Base-by-base conservation (phyloP, 2,888 invertebrate species). In the Hofmannophila pseudospretella region DNA sequence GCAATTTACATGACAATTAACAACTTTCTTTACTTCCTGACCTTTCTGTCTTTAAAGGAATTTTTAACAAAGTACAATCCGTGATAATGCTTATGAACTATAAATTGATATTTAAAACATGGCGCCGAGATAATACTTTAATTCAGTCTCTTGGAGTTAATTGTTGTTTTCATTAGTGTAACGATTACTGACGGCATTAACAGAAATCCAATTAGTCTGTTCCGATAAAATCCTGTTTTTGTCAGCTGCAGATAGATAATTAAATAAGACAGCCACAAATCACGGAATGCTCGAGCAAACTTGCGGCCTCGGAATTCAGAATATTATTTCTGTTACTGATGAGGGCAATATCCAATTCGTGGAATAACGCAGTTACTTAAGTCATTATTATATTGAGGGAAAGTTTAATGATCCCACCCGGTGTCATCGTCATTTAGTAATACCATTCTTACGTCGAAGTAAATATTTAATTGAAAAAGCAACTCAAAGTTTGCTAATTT, bases 141-240 rank as follows among this genome's bases (percentile, higher is more conserved):
- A 27, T 27, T 27, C 7, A 11, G 12, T 7, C 16, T 29, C 13
- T 14, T 29, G n/a, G 14, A 11, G 29, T 16, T 29, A 29, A 29
- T 29, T 29, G 29, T 29, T 11, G n/a, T 29, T 29, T 13, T 14
- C 10, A 29, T 29, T 29, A 29, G 8, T n/a, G 3, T 29, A 29
- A 29, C 11, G 27, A 27, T 10, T 12, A 11, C 11, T 27, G 10
- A 12, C 11, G 27, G 7, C 11, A 27, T 27, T 11, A 11, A 2
- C 2, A 11, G 27, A 27, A 27, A 27, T 12, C 11, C 27, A n/a
- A 27, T 27, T 10, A 27, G 10, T 5, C 10, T 10, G 27, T 27
- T 27, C 12, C 4, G 27, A 27, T 27, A 27, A 27, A 27, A 27
- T 27, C 23, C 23, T n/a, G 23, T 23, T 27, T 4, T 11, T 27